phyloP scores from a whole-genome alignment of 2,888 invertebrate genomes.

The Eupithecia inturbata region DNA sequence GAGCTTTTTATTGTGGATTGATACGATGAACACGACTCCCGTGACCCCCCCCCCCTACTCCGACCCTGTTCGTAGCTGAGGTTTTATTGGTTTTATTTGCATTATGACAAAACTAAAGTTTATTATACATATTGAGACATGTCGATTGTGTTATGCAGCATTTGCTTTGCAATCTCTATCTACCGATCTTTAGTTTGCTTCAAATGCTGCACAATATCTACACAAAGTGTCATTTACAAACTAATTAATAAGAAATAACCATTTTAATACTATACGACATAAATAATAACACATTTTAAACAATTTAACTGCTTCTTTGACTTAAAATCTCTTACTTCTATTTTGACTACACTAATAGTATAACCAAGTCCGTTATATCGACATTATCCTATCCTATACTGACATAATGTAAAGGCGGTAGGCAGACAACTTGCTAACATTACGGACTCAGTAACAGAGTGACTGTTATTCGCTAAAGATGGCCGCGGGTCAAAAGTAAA shows the following conservation, averaged over 20 bases:
- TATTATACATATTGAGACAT: constrained; percentile 59
- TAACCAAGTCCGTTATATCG: constrained; percentile 81
- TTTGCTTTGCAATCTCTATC: neutral
- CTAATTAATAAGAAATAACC: constrained; percentile 85
- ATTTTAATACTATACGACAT: constrained; percentile 85
- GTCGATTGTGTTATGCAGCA: constrained; percentile 9
- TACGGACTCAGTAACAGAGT: constrained; percentile 82
- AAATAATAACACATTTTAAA: constrained; percentile 85
- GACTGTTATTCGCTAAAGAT: constrained; percentile 34
- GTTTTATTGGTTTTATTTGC: constrained; percentile 76
- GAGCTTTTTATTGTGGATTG: too few species aligned
- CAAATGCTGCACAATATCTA: constrained; percentile 11
- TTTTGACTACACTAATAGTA: constrained; percentile 83
- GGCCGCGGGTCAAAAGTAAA: constrained; percentile 26
- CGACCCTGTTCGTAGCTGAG: constrained; percentile 24
- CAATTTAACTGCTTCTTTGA: constrained; percentile 84
- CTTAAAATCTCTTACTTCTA: constrained; percentile 82
- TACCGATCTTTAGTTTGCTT: neutral
- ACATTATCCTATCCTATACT: constrained; percentile 80
- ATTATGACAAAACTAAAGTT: constrained; percentile 62
- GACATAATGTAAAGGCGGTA: constrained; percentile 84
- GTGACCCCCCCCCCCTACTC: too few species aligned
- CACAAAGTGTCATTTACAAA: constrained; percentile 80
- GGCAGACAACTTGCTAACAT: constrained; percentile 81
- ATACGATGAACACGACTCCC: too few species aligned